Conservation (phyloP, 2,888 invertebrate species). For the Dryobota labecula region DNA sequence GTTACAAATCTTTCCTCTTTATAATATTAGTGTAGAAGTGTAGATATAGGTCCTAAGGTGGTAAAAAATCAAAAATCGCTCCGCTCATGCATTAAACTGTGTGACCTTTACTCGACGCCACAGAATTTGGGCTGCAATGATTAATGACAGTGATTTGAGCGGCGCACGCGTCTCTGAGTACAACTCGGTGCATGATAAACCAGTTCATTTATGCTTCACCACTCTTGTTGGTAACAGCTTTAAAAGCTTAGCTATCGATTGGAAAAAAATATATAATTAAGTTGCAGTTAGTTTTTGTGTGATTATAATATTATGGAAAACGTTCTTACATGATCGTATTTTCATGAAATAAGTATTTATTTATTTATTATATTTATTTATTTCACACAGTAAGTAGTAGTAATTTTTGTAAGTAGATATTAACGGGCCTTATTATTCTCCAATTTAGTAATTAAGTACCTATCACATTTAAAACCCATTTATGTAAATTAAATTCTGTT, state of each 20-base stretch:
- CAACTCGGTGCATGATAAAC: slow-evolving; percentile 24
- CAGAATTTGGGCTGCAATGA: slow-evolving; percentile 72
- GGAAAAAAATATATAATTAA: slow-evolving; percentile 20
- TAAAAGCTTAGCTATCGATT: slow-evolving; percentile 19
- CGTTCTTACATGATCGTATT: neutral
- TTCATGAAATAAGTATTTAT: neutral
- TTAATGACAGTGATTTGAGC: slow-evolving; percentile 70
- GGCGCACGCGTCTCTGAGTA: slow-evolving; percentile 49
- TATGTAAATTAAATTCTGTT: neutral
- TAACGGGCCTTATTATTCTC: too few species aligned
- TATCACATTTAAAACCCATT: neutral
- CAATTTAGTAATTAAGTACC: neutral
- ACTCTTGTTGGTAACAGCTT: slow-evolving; percentile 19
- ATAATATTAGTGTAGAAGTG: too few species aligned
- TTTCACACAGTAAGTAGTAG: too few species aligned
- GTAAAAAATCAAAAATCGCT: slow-evolving; percentile 17
- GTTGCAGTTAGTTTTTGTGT: neutral
- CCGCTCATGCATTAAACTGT: slow-evolving; percentile 42
- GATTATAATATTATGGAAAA: neutral
- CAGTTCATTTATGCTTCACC: slow-evolving; percentile 31
- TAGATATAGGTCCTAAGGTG: neutral
- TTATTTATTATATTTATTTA: too few species aligned
- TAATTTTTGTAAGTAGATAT: too few species aligned
- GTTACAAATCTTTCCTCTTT: too few species aligned
- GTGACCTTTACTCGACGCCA: slow-evolving; percentile 63